phyloP scores from a whole-genome alignment of 2,113 vertebrate species.

The zebrafish (Danio rerio) region DNA sequence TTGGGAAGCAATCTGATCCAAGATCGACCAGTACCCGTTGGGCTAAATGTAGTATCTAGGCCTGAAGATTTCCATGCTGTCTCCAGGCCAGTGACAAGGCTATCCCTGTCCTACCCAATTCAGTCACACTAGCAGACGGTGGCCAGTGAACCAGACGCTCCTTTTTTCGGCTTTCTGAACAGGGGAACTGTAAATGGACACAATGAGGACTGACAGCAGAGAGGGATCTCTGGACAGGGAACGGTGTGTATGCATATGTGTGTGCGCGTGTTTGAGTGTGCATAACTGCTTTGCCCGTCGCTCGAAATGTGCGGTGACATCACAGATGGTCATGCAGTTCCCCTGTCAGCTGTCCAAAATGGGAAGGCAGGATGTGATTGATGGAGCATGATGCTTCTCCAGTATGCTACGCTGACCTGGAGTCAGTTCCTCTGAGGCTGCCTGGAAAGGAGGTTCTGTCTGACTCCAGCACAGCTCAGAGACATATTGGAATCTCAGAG shows the following conservation, averaged over 20 bases:
- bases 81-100: background rate
- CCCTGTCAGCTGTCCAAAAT: constrained; percentile 46
- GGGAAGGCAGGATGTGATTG: constrained; percentile 34
- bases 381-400: constrained; percentile 46
- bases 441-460: constrained; percentile 8
- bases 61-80: background rate
- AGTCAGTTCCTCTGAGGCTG: constrained; percentile 39
- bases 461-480: background rate
- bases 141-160: constrained; percentile 22
- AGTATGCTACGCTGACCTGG: constrained; percentile 42
- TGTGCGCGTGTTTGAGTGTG: constrained; percentile 33
- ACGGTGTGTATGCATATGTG: constrained; percentile 48
- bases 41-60: background rate
- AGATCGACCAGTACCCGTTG: constrained; percentile 5
- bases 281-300: constrained; percentile 34
- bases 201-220: constrained; percentile 50
- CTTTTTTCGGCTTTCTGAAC: constrained; percentile 39
- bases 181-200: constrained; percentile 55
- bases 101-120: constrained; percentile 14
- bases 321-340: constrained; percentile 43
- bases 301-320: constrained; percentile 39
- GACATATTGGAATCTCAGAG: background rate
- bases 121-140: constrained; percentile 50
- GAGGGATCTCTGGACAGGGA: constrained; percentile 60
- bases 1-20: background rate